Evolutionary conservation across 2,888 invertebrate genomes (phyloP), one percentile per base, ranked within the genome.

Genomic region (Charanyca ferruginea): DNA sequence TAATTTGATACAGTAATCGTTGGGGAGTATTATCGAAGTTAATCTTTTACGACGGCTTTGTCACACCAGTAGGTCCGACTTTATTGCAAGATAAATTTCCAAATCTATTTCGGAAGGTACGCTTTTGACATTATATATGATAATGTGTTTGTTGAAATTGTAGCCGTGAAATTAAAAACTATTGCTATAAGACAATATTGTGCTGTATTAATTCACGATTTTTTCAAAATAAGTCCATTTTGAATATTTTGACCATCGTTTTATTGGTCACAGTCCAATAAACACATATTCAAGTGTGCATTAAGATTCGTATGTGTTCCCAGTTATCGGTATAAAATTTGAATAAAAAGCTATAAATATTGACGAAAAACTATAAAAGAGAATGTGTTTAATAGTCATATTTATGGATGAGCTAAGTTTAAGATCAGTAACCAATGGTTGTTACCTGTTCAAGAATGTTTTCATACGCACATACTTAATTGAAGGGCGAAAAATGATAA

Each of bases 81-180:
- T 90, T 88, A 89, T 88, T 85, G 85, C 82, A 73, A 81, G 77
- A 87, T 89, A 90, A 86, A 90, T 87, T 85, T 60, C 77, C 76
- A 73, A 83, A 80, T 83, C 83, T 83, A 84, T 85, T 87, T 85
- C 85, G 85, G 87, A 80, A 87, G 85, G 84, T 87, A 77, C 70
- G 66, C 80, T 78, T 85, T 80, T 83, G 85, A 88, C 85, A 83
- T 88, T n/a, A 82, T 85, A 84, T 85, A 89, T 89, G 86, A 83
- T 87, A 87, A 89, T 90, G 75, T 82, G 68, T 81, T 72, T 79
- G 81, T 86, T 83, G 83, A 86, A 87, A 87, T 81, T 85, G 76
- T 81, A 84, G 72, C 84, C 79, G 84, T 88, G 86, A 88, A 88
- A 87, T 87, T 86, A 83, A 83, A 82, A 78, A 81, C 76, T 80